Base-by-base conservation (phyloP, 2,797 vertebrate genomes). In the Sebastes dallii region DNA sequence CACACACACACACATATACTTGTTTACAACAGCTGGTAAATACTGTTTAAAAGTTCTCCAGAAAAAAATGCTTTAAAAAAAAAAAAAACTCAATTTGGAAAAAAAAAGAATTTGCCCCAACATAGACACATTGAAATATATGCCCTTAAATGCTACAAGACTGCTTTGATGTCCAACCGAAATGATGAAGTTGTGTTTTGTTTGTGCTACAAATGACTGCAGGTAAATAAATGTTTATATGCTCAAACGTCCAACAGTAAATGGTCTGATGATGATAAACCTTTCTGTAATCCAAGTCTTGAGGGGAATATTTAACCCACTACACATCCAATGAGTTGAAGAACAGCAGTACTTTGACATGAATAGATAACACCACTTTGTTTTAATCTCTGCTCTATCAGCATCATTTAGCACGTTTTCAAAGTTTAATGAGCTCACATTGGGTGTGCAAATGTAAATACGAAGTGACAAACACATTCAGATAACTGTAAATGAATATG, bases 21-120 rank as follows among this genome's bases (percentile, higher is more conserved):
- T 79, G 80, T 88, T 92, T 90, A 94, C 84, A 88, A 87, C 78
- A 89, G 91, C 86, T 88, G 88, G 86, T 94, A 93, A 93, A 95
- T 93, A 94, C 94, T 92, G 93, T 88, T 92, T 66, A 77, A 90
- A 86, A 89, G 54, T 78, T 88, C 79, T 86, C 83, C 83, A 81
- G 77, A 71, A 83, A 78, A 72, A 85, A 64, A 80, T 36, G 16
- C 12, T 66, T 76, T 81, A 54, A 27, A 32, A 32, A 36, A 68
- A 68, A 67, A 76, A 68, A 66, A 67, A 76, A 81, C 32, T 76
- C 30, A 81, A 36, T 69, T 71, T 78, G 56, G 60, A 80, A 76
- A 61, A 54, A 13, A 46, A 0, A 46, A 16, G 1, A 32, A 78
- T 55, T 8, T 24, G 55, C 11, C 24, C 52, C 22, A 36, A 55